phyloP scores from a whole-genome alignment of 2,888 invertebrate genomes.

The Macropis europaea region DNA sequence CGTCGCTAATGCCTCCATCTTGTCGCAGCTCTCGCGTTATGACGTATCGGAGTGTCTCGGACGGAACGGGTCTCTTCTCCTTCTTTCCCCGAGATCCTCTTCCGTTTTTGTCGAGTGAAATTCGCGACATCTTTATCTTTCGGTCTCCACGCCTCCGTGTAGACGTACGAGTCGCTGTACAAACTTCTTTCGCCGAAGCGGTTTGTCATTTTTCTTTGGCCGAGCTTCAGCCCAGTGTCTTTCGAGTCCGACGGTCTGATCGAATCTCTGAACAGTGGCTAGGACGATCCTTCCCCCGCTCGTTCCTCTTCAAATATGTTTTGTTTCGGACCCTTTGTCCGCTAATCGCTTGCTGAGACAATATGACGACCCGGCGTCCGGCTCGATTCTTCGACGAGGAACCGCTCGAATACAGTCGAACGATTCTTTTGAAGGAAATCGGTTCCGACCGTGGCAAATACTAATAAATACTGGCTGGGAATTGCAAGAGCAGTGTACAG shows the following conservation, averaged over 20 bases:
- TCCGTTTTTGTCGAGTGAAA: not conserved
- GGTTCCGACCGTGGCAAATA: too few species aligned
- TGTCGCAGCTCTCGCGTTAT: slow-evolving; percentile 37
- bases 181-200: not conserved
- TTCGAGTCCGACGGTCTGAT: slow-evolving; percentile 1
- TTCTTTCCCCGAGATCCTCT: not conserved
- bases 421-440: too few species aligned
- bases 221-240: not conserved
- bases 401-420: too few species aligned
- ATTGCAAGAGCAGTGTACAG: too few species aligned
- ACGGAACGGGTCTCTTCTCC: not conserved
- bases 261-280: not conserved
- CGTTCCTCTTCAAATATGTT: too few species aligned
- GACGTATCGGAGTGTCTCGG: slow-evolving; percentile 47
- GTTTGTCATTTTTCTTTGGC: slow-evolving; percentile 1
- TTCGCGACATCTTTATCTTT: not conserved
- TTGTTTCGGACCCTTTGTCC: too few species aligned
- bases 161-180: not conserved
- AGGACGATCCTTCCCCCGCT: too few species aligned
- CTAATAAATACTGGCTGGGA: too few species aligned
- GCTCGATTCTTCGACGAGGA: too few species aligned
- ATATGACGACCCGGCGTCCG: too few species aligned
- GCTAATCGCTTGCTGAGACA: too few species aligned
- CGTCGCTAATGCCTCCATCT: slow-evolving; percentile 44
- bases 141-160: not conserved